Percentiles rank a stretch among this genome's conserved stretches.
phyloP scores from a whole-genome alignment of 1,140 invertebrate species.

The Euschistus heros region DNA sequence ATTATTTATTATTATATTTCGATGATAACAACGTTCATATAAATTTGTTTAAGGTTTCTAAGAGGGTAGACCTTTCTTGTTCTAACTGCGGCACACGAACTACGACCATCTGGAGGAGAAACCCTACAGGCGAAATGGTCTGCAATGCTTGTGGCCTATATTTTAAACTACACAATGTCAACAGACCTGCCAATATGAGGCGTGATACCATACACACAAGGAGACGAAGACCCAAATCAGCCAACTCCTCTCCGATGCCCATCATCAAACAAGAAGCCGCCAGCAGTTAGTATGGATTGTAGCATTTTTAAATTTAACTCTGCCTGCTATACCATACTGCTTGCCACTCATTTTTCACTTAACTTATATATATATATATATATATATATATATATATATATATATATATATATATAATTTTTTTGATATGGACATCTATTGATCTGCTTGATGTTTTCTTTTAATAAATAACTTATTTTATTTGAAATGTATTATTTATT shows the following conservation, averaged over 20 bases:
- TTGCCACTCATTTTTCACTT: too few species aligned
- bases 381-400: too few species aligned
- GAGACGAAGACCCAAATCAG: slow-evolving; percentile 69
- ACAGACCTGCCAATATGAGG: slow-evolving; percentile 85
- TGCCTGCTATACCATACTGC: too few species aligned
- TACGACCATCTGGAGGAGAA: slow-evolving; percentile 85
- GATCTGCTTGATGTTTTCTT: too few species aligned
- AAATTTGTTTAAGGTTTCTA: slow-evolving; percentile 31
- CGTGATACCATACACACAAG: slow-evolving; percentile 94
- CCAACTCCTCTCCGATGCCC: slow-evolving; percentile 35
- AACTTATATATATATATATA: too few species aligned
- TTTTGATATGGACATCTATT: too few species aligned
- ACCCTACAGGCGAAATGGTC: slow-evolving; percentile 81
- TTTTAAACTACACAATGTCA: slow-evolving; percentile 83
- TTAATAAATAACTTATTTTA: too few species aligned
- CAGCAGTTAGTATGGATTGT: slow-evolving; percentile 25
- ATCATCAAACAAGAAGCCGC: slow-evolving; percentile 33
- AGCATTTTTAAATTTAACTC: too few species aligned
- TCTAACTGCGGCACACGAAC: slow-evolving; percentile 78
- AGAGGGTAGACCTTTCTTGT: slow-evolving; percentile 59
- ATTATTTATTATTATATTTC: not conserved
- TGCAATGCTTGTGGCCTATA: slow-evolving; percentile 92
- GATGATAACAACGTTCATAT: too few species aligned
- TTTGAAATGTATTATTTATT: too few species aligned
- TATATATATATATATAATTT: too few species aligned